Evolutionary conservation across 2,797 vertebrate species (phyloP).

Genomic region (Catamblyrhynchus diadema): DNA sequence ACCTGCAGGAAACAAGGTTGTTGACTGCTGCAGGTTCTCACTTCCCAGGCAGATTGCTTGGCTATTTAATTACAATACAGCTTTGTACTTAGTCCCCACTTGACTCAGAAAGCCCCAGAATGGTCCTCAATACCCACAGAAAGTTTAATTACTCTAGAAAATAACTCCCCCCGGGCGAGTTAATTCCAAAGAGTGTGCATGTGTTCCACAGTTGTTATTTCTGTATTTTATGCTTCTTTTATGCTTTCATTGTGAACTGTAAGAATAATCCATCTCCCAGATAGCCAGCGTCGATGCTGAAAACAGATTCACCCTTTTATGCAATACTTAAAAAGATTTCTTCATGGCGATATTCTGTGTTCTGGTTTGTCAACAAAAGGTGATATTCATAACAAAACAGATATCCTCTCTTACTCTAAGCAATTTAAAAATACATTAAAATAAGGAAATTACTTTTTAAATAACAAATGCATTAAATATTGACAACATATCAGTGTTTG

Average conservation of each 20-base stretch:
- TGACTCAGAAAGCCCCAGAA: conserved; percentile 20
- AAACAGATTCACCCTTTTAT: background rate
- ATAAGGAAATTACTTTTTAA: conserved; percentile 16
- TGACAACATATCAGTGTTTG: background rate
- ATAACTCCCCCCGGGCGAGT: background rate
- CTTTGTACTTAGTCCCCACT: background rate
- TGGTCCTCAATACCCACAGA: conserved; percentile 2
- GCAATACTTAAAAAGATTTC: background rate
- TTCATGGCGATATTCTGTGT: background rate
- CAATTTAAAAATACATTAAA: conserved; percentile 41
- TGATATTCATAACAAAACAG: conserved; percentile 44
- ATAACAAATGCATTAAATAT: conserved; percentile 15
- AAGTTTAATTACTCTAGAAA: conserved; percentile 39
- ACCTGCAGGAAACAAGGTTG: conserved; percentile 8
- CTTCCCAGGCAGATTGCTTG: background rate
- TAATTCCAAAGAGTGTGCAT: background rate
- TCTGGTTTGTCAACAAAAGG: conserved; percentile 32
- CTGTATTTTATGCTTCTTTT: background rate
- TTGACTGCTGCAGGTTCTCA: background rate
- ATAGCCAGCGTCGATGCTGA: background rate
- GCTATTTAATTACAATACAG: conserved; percentile 4
- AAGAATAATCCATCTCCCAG: background rate
- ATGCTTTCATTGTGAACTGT: background rate
- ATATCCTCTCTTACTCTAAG: background rate
- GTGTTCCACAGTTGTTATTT: background rate